Conservation (phyloP, 2,888 invertebrate genomes). For the Sinohyriopsis cumingii region DNA sequence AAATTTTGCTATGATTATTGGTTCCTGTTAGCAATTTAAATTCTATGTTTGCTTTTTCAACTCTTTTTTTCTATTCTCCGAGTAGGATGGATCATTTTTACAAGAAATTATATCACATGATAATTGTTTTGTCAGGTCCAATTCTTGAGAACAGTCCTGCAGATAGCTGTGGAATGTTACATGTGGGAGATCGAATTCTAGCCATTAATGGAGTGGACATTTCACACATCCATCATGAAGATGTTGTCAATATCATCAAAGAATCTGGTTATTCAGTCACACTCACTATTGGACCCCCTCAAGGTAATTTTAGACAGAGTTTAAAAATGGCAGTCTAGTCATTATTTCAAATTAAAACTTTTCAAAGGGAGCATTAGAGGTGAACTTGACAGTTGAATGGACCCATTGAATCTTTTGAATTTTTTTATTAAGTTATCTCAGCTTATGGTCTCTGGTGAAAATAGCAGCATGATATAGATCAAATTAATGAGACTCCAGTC, state of each 20-base stretch:
- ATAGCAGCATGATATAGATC: too few relatives aligned
- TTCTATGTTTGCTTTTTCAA: neutral
- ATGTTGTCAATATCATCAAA: slow-evolving; percentile 97
- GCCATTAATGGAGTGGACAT: slow-evolving; percentile 96
- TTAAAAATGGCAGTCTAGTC: neutral
- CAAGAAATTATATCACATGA: neutral
- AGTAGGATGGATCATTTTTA: neutral
- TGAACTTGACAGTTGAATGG: too few relatives aligned
- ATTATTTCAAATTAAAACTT: too few relatives aligned
- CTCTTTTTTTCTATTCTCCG: neutral
- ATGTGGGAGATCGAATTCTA: slow-evolving; percentile 95
- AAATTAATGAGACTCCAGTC: too few relatives aligned
- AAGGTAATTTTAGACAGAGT: slow-evolving; percentile 39
- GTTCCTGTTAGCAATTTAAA: too few relatives aligned
- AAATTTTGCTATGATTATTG: too few relatives aligned
- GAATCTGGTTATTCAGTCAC: slow-evolving; percentile 94
- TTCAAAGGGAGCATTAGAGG: too few relatives aligned
- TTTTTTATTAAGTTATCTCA: too few relatives aligned
- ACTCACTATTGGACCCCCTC: slow-evolving; percentile 71
- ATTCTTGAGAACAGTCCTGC: slow-evolving; percentile 97
- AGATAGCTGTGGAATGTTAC: slow-evolving; percentile 90
- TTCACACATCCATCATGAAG: slow-evolving; percentile 92
- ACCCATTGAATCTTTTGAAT: too few relatives aligned
- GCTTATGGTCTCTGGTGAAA: too few relatives aligned
- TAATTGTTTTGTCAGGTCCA: slow-evolving; percentile 79